Conservation (phyloP, 64 coral and sea anemone genomes). For the Stylophora pistillata region DNA sequence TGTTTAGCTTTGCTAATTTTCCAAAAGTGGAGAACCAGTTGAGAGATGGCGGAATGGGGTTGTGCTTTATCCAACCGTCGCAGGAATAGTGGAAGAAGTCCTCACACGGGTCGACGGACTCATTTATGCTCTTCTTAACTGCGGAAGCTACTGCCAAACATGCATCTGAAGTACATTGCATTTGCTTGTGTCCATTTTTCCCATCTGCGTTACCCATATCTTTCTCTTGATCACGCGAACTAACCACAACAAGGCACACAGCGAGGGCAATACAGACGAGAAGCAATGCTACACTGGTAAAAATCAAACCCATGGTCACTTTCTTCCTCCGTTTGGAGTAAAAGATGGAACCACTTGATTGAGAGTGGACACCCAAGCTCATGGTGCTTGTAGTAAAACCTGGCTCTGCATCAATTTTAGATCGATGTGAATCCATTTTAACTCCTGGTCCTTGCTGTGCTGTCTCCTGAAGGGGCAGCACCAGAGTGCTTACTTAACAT, state of each 20-base stretch:
- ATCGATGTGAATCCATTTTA: slow-evolving; percentile 2
- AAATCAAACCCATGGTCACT: not conserved
- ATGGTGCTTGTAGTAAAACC: slow-evolving; percentile 5
- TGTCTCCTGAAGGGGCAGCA: not conserved
- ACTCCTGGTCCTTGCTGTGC: not conserved
- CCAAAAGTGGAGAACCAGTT: not conserved
- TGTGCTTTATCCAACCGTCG: slow-evolving; percentile 44
- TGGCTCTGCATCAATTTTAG: not conserved
- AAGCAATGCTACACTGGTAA: not conserved
- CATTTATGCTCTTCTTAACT: slow-evolving; percentile 37
- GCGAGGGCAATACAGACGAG: slow-evolving; percentile 21
- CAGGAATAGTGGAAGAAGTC: slow-evolving; percentile 58
- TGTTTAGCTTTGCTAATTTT: not conserved
- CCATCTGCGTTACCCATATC: not conserved
- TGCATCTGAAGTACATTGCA: not conserved
- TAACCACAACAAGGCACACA: slow-evolving; percentile 24
- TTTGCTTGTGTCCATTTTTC: not conserved
- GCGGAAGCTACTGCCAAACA: slow-evolving; percentile 44
- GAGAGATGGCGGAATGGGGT: slow-evolving; percentile 36
- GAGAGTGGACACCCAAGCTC: not conserved
- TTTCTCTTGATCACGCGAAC: not conserved
- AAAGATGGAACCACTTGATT: not conserved
- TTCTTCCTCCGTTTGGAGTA: not conserved
- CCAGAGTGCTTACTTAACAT: not conserved
- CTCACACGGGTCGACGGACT: slow-evolving; percentile 35